Evolutionary conservation across 2,888 invertebrate genomes (phyloP), one percentile per base, ranked within the genome.

Genomic region (Latrodectus elegans): DNA sequence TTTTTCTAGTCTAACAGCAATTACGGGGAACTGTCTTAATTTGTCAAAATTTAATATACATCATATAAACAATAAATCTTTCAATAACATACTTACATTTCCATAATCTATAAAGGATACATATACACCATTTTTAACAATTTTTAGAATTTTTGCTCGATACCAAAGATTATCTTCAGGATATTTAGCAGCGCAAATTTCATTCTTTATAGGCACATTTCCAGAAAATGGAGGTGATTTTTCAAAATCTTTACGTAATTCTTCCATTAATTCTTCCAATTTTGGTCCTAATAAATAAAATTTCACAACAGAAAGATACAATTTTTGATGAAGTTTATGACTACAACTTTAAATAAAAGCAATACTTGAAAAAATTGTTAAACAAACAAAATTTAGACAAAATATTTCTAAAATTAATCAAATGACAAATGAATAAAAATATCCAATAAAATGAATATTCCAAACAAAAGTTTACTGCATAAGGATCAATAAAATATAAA

Each of bases 91-190:
- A 91, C 93, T 91, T 90, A 93, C 93, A 92, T 99, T 99, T 90
- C 99, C 99, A 92, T 97, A 99, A 92, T 99, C 99, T 90, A 99
- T 94, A 93, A 97, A 99, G 89, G 96, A 94, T 55, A 99, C 96
- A 79, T 95, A 76, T 14, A 88, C 60, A 60, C 60, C 60, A 60
- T 60, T n/a, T 60, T 60, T 60, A 60, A 11, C 60, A 8, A 95
- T 94, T 67, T 94, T 94, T 91, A 98, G 97, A n/a, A 99, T 94
- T 92, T 95, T 96, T 0, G 97, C 99, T 91, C 99, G 94, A 93
- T 99, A 99, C 99, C 99, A 99, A 91, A 96, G 95, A 90, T 96
- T 95, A 92, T 99, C 99, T 52, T 94, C 94, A 4, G 95, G 94
- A 92, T 97, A 99, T 91, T 95, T 94, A 55, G 99, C 98, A 26